Base-by-base conservation (phyloP, 2,113 vertebrate genomes). In the Spea multiplicata region DNA sequence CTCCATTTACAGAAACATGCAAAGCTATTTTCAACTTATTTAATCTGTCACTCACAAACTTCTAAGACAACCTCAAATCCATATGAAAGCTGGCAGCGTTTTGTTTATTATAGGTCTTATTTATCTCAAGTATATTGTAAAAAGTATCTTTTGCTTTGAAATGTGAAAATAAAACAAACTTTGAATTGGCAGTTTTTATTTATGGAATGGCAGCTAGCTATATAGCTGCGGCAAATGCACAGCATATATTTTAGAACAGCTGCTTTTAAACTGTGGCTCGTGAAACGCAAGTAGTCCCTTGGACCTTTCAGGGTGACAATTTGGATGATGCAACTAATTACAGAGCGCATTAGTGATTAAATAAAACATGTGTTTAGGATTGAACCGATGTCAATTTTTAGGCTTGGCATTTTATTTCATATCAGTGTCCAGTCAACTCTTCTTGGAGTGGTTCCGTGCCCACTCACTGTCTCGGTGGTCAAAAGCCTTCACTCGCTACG, bases 1-100 rank as follows among this genome's bases (percentile, higher is more conserved):
- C 55, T 59, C 55, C 55, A 57, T 72, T 52, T 44, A 5, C 17
- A 44, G 16, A 12, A 53, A 72, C 70, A 72, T 57, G 52, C 7
- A 57, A 53, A 72, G 70, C 50, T 55, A 72, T 72, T 72, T 55
- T 72, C 55, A 57, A 72, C 17, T 55, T 72, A 72, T 57, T 72
- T 57, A 57, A 10, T 1, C 50, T 72, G 70, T 72, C 70, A 72
- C 50, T 72, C 70, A 72, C 30, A 72, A 72, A 17, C 44, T 72
- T 55, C 14, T 16, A 45, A 72, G 52, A 57, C 70, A 72, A 67
- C 17, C 66, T 67, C 10, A 46, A 67, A 46, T 55, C 17, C 70
- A 55, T 53, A 72, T 47, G 45, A 57, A 57, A 57, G 8, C 16
- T 57, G 70, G 70, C 17, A 53, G 9, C 17, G 57, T 44, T 4